Percentiles rank a stretch among this genome's conserved stretches.
These are phyloP conservation scores for Sarcophaga variegata DNA, from an alignment of 2,888 invertebrate species.

Conservation along the genomic window DNA sequence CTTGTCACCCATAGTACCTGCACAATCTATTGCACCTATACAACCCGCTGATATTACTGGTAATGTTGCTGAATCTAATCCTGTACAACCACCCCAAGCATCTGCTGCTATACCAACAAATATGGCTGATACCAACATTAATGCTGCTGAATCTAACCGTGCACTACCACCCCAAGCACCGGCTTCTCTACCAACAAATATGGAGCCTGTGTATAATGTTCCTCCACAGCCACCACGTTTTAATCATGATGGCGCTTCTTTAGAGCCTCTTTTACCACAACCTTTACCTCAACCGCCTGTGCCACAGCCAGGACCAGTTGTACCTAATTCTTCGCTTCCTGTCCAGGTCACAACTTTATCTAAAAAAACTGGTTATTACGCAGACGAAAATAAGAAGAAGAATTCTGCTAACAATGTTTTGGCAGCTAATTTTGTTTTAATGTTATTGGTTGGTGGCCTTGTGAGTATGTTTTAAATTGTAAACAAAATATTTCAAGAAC, in stretches of 20 bases:
- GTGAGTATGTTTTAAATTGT: slow-evolving; percentile 12
- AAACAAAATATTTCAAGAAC: background rate
- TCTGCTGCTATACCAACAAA: background rate
- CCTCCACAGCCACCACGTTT: background rate
- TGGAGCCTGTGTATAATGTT: background rate
- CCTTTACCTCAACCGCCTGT: slow-evolving; percentile 27
- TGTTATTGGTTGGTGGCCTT: background rate
- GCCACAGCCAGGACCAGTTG: background rate
- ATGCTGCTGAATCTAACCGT: background rate
- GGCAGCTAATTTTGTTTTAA: slow-evolving; percentile 2
- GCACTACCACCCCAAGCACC: background rate
- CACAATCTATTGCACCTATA: background rate
- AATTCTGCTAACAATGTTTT: slow-evolving; percentile 23
- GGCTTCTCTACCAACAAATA: background rate
- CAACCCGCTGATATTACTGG: background rate
- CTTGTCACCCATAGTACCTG: background rate
- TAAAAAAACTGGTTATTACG: slow-evolving; percentile 41
- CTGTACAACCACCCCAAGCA: background rate
- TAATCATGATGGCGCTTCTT: background rate
- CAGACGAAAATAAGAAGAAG: slow-evolving; percentile 25
- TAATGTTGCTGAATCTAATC: too few relatives aligned
- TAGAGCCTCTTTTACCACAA: background rate
- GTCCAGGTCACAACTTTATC: slow-evolving; percentile 47
- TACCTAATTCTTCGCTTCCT: background rate
- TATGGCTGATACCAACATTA: background rate